Base-by-base conservation (phyloP, 2,888 invertebrate species). In the Tricholauxania praeusta region DNA sequence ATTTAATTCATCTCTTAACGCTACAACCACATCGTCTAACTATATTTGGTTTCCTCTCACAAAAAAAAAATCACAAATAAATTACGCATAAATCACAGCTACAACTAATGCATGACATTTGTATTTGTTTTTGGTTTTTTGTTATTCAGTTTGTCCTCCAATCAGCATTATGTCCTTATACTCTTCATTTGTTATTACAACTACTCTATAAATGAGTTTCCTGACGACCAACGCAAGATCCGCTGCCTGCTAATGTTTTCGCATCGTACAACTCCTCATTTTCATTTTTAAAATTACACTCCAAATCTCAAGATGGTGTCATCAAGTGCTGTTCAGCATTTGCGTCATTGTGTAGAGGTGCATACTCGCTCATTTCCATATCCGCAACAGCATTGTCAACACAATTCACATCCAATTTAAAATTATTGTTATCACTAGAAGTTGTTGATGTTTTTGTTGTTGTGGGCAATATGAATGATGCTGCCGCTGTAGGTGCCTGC, bases 401-500 rank as follows among this genome's bases (percentile, higher is more conserved):
- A 52, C 12, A 62, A 60, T 62, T 62, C 17, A 62, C 49, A 5
- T 62, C 62, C 5, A 62, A 15, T 51, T 60, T 62, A 51, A 22
- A 62, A 7, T 32, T 19, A 22, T 62, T 51, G 39, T 74, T 53
- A 3, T 70, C 69, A 2, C 28, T 19, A 17, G 10, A 14, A 15
- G 4, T 65, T 67, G 59, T 71, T 73, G 52, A 66, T 63, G 57
- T 66, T 71, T 55, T 7, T 51, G 64, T 52, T 73, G 12, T 59
- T 52, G 52, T 67, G 73, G 17, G 63, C 64, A 28, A 68, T 69
- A 74, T 52, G 65, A 14, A 55, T 59, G 59, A 12, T 51, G 68
- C 67, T 1, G 81, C 78, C 71, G 78, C 39, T 49, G 78, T 79
- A 1, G 72, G 70, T 32, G 57, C 71, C 32, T 72, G 76, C 22